phyloP scores from a whole-genome alignment of 2,113 vertebrate species.

The Haplochromis vanheusdeni region DNA sequence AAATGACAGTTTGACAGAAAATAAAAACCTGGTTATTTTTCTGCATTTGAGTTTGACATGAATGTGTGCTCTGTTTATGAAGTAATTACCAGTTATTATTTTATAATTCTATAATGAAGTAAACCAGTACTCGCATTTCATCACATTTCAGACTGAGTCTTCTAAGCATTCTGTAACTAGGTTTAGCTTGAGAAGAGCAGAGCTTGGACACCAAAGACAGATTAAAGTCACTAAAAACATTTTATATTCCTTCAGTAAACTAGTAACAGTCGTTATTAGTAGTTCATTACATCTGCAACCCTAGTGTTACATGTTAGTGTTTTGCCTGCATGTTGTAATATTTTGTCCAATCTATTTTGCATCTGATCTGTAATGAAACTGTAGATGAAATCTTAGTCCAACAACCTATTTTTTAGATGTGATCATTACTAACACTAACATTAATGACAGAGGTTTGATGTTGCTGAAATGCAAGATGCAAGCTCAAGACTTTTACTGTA shows the following conservation, averaged over 20 bases:
- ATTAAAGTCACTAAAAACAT: not conserved
- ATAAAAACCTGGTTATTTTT: not conserved
- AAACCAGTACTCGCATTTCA: not conserved
- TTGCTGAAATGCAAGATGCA: not conserved
- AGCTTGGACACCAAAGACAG: not conserved
- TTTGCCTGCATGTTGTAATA: not conserved
- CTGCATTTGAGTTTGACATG: not conserved
- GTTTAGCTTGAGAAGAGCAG: not conserved
- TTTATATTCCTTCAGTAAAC: not conserved
- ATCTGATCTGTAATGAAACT: not conserved
- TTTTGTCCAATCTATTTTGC: not conserved
- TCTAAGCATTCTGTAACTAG: not conserved
- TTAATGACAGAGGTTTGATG: fast-evolving
- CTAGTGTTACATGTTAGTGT: not conserved
- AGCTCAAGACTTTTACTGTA: not conserved
- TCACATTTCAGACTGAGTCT: not conserved
- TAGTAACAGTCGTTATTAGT: not conserved
- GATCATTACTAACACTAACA: not conserved
- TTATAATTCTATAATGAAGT: not conserved
- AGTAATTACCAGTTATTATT: not conserved
- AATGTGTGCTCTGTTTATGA: not conserved
- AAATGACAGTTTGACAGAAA: not conserved
- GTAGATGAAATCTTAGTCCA: not conserved
- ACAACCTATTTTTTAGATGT: not conserved
- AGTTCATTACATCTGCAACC: not conserved